Evolutionary conservation across 2,113 vertebrate species (phyloP).

Genomic region (Macheiramphus alcinus): DNA sequence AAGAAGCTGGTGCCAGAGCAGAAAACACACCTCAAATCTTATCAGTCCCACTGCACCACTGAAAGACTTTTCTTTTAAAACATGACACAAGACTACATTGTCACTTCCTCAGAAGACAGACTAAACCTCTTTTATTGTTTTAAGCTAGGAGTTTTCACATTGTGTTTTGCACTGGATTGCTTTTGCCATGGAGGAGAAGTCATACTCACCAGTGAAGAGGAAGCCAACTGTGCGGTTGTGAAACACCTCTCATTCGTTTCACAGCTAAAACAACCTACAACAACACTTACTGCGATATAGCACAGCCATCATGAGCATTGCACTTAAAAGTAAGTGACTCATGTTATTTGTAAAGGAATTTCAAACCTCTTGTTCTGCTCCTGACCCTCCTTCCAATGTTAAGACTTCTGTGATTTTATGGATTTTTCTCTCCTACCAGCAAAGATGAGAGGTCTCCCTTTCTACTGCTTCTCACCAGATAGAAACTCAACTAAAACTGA

Average conservation of each 20-base stretch:
- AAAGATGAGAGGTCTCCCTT: neutral
- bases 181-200: neutral
- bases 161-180: neutral
- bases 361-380: neutral
- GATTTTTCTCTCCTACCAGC: neutral
- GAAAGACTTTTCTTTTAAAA: neutral
- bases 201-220: neutral
- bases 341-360: neutral
- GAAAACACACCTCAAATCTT: neutral
- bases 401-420: neutral
- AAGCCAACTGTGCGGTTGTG: neutral
- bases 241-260: constrained; percentile 18
- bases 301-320: neutral
- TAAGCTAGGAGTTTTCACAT: neutral
- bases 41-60: neutral
- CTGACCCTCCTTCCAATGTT: neutral
- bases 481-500: neutral
- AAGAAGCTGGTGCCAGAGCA: neutral
- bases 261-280: neutral
- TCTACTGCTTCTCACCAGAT: neutral
- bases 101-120: neutral
- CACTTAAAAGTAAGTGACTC: neutral
- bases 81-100: neutral
- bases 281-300: neutral
- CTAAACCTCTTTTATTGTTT: neutral